Percentiles rank a stretch among this genome's conserved stretches.
These are phyloP conservation scores for Pinna nobilis DNA, from an alignment of 1,140 invertebrate species.

Conservation along the genomic window DNA sequence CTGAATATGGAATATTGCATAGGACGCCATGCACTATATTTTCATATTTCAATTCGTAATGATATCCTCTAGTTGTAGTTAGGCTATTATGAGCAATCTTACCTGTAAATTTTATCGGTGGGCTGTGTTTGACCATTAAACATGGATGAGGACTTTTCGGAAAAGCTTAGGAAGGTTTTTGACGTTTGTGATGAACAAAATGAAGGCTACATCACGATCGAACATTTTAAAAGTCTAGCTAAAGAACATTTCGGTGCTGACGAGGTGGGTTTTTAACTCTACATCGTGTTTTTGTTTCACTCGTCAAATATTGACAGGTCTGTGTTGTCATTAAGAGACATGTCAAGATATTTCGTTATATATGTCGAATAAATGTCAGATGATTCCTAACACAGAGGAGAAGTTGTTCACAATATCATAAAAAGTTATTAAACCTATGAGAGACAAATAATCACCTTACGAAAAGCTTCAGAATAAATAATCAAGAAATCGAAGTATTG, in stretches of 20 bases:
- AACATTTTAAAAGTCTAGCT: conserved; percentile 65
- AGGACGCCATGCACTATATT: too few species aligned
- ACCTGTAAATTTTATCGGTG: conserved; percentile 24
- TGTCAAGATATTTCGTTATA: background rate
- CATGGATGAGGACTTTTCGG: conserved; percentile 54
- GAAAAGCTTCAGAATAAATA: too few species aligned
- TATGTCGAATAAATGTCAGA: background rate
- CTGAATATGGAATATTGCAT: too few species aligned
- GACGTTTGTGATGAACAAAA: conserved; percentile 68
- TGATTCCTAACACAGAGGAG: too few species aligned
- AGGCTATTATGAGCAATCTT: conserved; percentile 12
- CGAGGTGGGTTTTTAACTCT: conserved; percentile 5
- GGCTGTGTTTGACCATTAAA: conserved; percentile 14
- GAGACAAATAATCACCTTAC: too few species aligned
- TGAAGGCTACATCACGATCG: conserved; percentile 68
- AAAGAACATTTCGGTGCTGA: conserved; percentile 68
- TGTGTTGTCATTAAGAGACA: background rate
- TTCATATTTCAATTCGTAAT: background rate
- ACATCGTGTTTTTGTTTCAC: background rate
- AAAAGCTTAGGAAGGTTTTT: conserved; percentile 65
- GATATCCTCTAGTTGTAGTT: background rate
- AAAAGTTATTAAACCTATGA: too few species aligned
- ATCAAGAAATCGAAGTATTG: too few species aligned
- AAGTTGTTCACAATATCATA: too few species aligned
- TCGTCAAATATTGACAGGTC: background rate